Conservation (phyloP, 37 sponge, comb jelly and placozoan genomes). For the Sycon ciliatum region DNA sequence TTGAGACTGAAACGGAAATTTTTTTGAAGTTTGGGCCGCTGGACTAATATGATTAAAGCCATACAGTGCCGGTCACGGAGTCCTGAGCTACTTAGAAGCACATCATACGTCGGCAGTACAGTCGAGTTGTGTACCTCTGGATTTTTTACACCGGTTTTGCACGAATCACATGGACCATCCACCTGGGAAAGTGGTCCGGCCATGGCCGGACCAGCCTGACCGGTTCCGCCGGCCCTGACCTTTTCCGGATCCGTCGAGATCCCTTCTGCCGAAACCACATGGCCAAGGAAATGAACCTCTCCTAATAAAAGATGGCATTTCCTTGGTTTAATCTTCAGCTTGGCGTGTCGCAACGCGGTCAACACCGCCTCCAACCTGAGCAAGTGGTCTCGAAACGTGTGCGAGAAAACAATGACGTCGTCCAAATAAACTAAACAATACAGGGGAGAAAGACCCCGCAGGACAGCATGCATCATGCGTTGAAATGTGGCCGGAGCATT, state of each 20-base stretch:
- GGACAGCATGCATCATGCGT: conserved; percentile 35
- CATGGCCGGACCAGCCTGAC: too few species aligned
- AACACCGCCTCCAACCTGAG: conserved; percentile 32
- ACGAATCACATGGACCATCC: too few species aligned
- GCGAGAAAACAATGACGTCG: conserved; percentile 37
- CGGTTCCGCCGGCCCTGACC: conserved; percentile 24
- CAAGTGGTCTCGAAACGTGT: conserved; percentile 23
- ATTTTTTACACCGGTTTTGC: too few species aligned
- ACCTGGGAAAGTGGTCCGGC: too few species aligned
- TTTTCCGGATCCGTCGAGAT: conserved; percentile 34
- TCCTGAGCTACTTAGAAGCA: too few species aligned
- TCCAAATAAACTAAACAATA: conserved; percentile 36
- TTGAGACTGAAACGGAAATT: too few species aligned
- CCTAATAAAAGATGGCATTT: conserved; percentile 12
- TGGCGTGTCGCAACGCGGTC: conserved; percentile 1
- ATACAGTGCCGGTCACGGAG: too few species aligned
- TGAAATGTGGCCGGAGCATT: conserved; percentile 59
- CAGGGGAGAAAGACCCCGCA: conserved; percentile 19
- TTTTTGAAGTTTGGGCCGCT: too few species aligned
- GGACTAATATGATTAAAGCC: too few species aligned
- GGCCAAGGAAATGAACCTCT: conserved; percentile 27
- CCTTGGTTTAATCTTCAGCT: conserved; percentile 25
- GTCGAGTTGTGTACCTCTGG: too few species aligned
- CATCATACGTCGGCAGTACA: too few species aligned
- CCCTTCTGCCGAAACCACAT: conserved; percentile 22